These are phyloP conservation scores for Andricus grossulariae DNA, from an alignment of 1,140 invertebrate species.

Conservation along the genomic window DNA sequence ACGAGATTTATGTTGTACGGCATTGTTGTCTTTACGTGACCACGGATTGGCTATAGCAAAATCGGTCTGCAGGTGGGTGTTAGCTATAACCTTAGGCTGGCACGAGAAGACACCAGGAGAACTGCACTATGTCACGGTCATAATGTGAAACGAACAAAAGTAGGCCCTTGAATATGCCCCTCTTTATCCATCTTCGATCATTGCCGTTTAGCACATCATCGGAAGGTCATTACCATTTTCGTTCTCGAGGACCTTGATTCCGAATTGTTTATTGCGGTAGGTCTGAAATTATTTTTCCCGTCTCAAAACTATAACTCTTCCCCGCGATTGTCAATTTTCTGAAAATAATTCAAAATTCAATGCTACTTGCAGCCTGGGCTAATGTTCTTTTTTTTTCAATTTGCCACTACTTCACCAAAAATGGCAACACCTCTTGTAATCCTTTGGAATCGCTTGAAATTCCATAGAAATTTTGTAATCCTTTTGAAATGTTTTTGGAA, in stretches of 20 bases:
- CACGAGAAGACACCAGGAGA: slow-evolving; percentile 23
- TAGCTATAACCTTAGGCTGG: slow-evolving; percentile 18
- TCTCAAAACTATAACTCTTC: neutral
- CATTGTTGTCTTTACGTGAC: slow-evolving; percentile 18
- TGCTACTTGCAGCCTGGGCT: neutral
- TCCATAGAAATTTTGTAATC: too few relatives aligned
- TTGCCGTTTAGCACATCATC: neutral
- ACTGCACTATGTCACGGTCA: slow-evolving; percentile 30
- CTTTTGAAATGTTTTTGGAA: too few relatives aligned
- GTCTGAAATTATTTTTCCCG: neutral
- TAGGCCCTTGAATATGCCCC: slow-evolving; percentile 4
- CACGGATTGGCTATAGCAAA: slow-evolving; percentile 12
- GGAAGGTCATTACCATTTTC: slow-evolving; percentile 6
- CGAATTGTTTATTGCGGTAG: neutral
- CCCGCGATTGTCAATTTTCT: neutral
- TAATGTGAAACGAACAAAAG: slow-evolving; percentile 3
- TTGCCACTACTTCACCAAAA: too few relatives aligned
- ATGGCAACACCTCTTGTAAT: too few relatives aligned
- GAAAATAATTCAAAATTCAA: neutral
- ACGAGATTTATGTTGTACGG: slow-evolving; percentile 1
- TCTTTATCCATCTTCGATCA: neutral
- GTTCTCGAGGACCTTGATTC: neutral
- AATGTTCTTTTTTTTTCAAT: too few relatives aligned
- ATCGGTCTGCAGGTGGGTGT: slow-evolving; percentile 13
- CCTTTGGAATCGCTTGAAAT: too few relatives aligned